Conservation (phyloP, 2,113 vertebrate genomes). For the Pampusana beccarii region DNA sequence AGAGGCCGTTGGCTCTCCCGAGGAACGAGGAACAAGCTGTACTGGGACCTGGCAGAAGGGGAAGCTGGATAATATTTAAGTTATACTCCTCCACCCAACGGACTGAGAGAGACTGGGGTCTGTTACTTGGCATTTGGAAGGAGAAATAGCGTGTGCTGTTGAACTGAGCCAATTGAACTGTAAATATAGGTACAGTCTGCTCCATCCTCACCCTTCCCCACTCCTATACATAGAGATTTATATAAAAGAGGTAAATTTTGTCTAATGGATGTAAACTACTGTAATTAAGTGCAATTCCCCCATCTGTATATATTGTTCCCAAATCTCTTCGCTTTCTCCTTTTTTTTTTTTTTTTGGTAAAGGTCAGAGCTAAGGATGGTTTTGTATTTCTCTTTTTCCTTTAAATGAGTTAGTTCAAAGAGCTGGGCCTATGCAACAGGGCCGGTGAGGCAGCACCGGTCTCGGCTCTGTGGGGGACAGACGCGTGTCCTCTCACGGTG, state of each 20-base stretch:
- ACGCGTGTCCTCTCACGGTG: not conserved
- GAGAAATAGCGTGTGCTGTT: constrained; percentile 60
- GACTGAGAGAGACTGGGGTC: constrained; percentile 72
- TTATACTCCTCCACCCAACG: constrained; percentile 39
- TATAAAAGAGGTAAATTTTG: constrained; percentile 79
- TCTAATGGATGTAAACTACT: constrained; percentile 81
- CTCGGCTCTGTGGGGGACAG: not conserved
- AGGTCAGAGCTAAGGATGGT: constrained; percentile 54
- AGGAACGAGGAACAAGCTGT: constrained; percentile 6
- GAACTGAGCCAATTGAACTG: constrained; percentile 80
- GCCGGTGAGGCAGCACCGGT: not conserved
- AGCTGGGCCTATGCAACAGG: not conserved
- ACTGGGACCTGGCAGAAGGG: constrained; percentile 9
- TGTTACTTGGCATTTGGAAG: constrained; percentile 72
- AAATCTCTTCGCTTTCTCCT: not conserved
- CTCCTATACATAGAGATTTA: constrained; percentile 69
- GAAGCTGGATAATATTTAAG: constrained; percentile 28
- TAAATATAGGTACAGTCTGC: constrained; percentile 72
- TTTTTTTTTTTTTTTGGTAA: constrained; percentile 45
- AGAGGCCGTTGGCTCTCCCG: not conserved
- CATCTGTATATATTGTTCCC: constrained; percentile 74
- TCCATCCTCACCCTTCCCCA: not conserved
- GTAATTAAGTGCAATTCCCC: constrained; percentile 82
- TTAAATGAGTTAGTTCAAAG: not conserved
- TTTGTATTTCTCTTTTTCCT: constrained; percentile 16